phyloP scores from a whole-genome alignment of 2,888 invertebrate species.

The Melinopterus prodromus region DNA sequence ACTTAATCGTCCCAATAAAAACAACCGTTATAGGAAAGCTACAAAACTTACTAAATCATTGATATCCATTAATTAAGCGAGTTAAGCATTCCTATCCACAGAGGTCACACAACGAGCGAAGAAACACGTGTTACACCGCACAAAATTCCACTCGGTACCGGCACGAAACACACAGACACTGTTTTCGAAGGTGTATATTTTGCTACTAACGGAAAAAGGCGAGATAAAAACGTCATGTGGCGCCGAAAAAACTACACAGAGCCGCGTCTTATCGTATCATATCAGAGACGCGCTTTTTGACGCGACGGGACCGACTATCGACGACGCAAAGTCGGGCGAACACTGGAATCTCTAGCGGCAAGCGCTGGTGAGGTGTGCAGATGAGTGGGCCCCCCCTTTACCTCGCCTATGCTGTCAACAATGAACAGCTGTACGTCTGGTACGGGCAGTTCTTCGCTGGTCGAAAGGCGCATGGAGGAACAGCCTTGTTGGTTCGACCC shows the following conservation, averaged over 20 bases:
- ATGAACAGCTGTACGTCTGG: conserved; percentile 32
- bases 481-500: no score
- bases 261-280: background rate
- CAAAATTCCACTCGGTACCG: background rate
- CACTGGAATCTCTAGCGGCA: conserved; percentile 14
- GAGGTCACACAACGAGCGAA: background rate
- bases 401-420: conserved; percentile 30
- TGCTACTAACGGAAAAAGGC: background rate
- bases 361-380: conserved; percentile 13
- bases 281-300: background rate
- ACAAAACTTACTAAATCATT: background rate
- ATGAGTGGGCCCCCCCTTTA: conserved; percentile 26
- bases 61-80: background rate
- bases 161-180: background rate
- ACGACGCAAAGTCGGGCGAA: conserved; percentile 10
- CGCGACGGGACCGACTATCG: conserved; percentile 8
- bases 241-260: conserved; percentile 6
- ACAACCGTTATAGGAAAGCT: background rate
- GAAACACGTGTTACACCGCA: background rate
- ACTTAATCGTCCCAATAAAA: background rate
- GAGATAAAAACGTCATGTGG: background rate
- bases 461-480: background rate
- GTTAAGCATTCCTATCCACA: background rate
- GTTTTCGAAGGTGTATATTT: background rate
- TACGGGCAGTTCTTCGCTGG: conserved; percentile 20